Evolutionary conservation across 2,888 invertebrate genomes (phyloP).

Genomic region (Craniophora ligustri): DNA sequence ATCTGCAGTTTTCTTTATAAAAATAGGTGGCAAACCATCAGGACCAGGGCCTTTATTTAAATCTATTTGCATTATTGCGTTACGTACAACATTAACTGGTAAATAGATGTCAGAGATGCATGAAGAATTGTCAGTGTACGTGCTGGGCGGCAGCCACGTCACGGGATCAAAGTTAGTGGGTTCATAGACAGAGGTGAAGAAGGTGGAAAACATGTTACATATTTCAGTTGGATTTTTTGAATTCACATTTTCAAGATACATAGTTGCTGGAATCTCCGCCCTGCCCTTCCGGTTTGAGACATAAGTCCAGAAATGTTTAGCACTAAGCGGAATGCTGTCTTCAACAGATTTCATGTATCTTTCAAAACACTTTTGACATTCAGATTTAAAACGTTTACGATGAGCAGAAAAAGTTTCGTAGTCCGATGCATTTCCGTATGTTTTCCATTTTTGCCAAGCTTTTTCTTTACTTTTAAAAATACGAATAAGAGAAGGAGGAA

Average conservation of each 20-base stretch:
- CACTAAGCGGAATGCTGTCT: no score
- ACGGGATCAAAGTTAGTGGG: background rate
- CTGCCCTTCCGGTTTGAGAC: background rate
- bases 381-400: no score
- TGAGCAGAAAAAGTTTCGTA: no score
- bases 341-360: no score
- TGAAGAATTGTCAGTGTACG: background rate
- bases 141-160: background rate
- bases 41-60: background rate
- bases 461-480: slow-evolving; percentile 1
- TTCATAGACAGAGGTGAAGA: background rate
- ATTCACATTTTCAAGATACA: background rate
- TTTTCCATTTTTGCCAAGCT: background rate
- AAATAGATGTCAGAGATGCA: background rate
- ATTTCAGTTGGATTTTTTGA: background rate
- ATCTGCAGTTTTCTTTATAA: background rate
- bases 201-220: background rate
- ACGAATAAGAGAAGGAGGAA: background rate
- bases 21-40: background rate
- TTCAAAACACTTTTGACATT: no score
- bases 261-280: background rate
- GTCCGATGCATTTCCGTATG: background rate
- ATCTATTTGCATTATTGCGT: background rate
- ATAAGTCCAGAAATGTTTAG: no score
- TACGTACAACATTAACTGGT: background rate